Evolutionary conservation across 2,797 vertebrate species (phyloP).

Genomic region (Pampus argenteus): DNA sequence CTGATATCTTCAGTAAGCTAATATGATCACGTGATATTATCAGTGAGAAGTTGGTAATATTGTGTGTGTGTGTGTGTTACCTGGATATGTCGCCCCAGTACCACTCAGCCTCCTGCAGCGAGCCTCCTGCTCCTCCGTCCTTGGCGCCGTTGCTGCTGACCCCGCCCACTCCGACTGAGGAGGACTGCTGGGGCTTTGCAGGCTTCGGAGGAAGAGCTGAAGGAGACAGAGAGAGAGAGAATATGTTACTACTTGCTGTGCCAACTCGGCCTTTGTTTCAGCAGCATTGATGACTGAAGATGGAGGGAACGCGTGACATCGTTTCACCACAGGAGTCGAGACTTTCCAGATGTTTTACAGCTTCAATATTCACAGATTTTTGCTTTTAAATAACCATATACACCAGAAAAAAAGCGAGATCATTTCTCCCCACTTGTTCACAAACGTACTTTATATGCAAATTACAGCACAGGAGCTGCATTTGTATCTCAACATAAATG

Average conservation of each 20-base stretch:
- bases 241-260: neutral
- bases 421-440: neutral
- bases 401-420: neutral
- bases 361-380: neutral
- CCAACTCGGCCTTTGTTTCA: neutral
- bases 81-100: slow-evolving; percentile 99
- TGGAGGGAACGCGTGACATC: neutral
- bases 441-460: slow-evolving; percentile 25
- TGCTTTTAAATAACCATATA: neutral
- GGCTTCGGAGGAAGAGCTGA: slow-evolving; percentile 97
- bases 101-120: slow-evolving; percentile 96
- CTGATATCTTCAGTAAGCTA: too few species aligned
- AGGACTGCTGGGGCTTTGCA: slow-evolving; percentile 87
- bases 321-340: neutral
- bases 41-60: too few species aligned
- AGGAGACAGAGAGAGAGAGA: slow-evolving; percentile 34
- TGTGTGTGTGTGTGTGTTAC: slow-evolving; percentile 74
- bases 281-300: neutral
- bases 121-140: slow-evolving; percentile 82
- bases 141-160: slow-evolving; percentile 86
- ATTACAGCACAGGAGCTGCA: neutral
- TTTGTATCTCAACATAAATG: slow-evolving; percentile 1
- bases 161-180: slow-evolving; percentile 69
- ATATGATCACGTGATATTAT: too few species aligned
- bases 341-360: neutral